Conservation (phyloP, 2,113 vertebrate species). For the Albula glossodonta region DNA sequence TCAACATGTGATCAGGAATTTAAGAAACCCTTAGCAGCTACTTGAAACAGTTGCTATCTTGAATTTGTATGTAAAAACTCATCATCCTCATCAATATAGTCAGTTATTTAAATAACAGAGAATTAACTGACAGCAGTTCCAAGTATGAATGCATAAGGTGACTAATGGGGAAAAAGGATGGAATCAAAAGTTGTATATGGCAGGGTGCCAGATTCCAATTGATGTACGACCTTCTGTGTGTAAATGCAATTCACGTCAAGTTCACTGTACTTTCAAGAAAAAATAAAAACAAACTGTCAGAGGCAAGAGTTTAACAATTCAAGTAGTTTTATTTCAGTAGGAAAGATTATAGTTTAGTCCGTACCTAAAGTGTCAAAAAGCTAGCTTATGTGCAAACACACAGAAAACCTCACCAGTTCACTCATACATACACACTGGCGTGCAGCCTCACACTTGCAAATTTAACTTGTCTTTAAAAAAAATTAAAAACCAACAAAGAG, state of each 20-base stretch:
- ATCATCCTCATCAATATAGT: neutral
- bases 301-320: slow-evolving; percentile 52
- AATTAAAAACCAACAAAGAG: slow-evolving; percentile 30
- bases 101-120: neutral
- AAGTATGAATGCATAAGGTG: neutral
- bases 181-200: neutral
- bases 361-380: slow-evolving; percentile 66
- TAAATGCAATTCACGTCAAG: neutral
- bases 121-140: neutral
- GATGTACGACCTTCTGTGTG: neutral
- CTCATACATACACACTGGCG: slow-evolving; percentile 35
- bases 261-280: slow-evolving; percentile 26
- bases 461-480: slow-evolving; percentile 24
- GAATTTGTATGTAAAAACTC: neutral
- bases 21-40: neutral
- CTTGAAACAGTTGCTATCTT: neutral
- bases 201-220: neutral
- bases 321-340: slow-evolving; percentile 78
- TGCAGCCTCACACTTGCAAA: slow-evolving; percentile 4
- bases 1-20: neutral
- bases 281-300: slow-evolving; percentile 51
- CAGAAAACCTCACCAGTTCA: slow-evolving; percentile 60
- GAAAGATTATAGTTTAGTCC: slow-evolving; percentile 72
- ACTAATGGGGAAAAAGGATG: neutral
- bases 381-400: slow-evolving; percentile 71